Evolutionary conservation across 2,888 invertebrate genomes (phyloP).

Genomic region (Plebejus anna): DNA sequence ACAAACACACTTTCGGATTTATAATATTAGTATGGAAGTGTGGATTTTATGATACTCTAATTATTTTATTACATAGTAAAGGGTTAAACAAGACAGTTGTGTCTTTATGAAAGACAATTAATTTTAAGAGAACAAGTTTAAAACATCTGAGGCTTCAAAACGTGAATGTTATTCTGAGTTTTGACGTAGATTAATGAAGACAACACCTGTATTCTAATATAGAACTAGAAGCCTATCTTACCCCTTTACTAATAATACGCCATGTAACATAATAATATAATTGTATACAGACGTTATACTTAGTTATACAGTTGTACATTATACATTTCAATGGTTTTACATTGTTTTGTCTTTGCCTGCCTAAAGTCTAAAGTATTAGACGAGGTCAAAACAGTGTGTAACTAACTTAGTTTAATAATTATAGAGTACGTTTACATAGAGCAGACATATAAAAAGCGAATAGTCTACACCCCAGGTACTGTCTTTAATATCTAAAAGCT

Average conservation of each 20-base stretch:
- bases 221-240: not conserved
- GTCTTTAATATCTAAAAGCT: too few relatives aligned
- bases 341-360: too few relatives aligned
- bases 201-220: not conserved
- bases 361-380: too few relatives aligned
- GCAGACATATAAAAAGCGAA: too few relatives aligned
- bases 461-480: too few relatives aligned
- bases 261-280: not conserved
- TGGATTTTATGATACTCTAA: not conserved
- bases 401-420: too few relatives aligned
- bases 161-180: conserved; percentile 2
- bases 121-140: conserved; percentile 5
- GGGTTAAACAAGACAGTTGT: not conserved
- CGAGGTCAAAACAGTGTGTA: too few relatives aligned
- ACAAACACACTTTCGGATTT: too few relatives aligned
- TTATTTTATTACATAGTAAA: not conserved
- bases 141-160: conserved; percentile 3
- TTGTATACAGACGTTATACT: not conserved
- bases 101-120: not conserved
- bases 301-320: too few relatives aligned
- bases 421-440: too few relatives aligned
- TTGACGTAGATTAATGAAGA: conserved; percentile 3
- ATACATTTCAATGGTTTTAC: too few relatives aligned
- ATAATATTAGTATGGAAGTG: too few relatives aligned
- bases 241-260: not conserved